Evolutionary conservation across 2,113 vertebrate species (phyloP).

Genomic region (Seriola aureovittata): DNA sequence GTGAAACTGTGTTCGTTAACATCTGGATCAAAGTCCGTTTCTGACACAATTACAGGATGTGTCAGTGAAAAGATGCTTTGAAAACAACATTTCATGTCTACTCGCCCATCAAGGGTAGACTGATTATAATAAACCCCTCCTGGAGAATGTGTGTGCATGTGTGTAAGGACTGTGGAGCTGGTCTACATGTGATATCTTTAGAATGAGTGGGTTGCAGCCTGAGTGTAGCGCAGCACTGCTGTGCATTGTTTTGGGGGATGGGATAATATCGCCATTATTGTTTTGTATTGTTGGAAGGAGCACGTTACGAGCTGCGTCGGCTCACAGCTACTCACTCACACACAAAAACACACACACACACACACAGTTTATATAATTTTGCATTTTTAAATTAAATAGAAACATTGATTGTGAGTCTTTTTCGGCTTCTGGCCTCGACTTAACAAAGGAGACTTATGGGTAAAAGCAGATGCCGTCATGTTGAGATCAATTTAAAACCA

Average conservation of each 20-base stretch:
- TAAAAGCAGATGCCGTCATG: neutral
- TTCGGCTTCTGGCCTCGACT: neutral
- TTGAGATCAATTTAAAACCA: neutral
- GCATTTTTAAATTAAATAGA: neutral
- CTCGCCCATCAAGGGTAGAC: conserved; percentile 38
- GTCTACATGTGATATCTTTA: conserved; percentile 83
- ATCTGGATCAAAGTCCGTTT: conserved; percentile 35
- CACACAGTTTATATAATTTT: neutral
- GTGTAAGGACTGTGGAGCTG: conserved; percentile 61
- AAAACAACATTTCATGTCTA: conserved; percentile 58
- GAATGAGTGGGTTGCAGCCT: conserved; percentile 82
- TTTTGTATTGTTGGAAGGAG: conserved; percentile 56
- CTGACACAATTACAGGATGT: conserved; percentile 33
- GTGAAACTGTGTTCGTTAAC: conserved; percentile 17
- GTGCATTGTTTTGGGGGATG: conserved; percentile 76
- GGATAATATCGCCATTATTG: conserved; percentile 66
- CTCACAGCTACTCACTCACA: conserved; percentile 14
- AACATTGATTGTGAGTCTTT: neutral
- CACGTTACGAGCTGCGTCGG: conserved; percentile 35
- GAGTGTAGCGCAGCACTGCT: conserved; percentile 65
- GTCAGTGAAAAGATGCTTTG: conserved; percentile 28
- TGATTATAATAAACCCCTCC: conserved; percentile 64
- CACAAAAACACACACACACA: neutral
- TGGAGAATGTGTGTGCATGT: conserved; percentile 34
- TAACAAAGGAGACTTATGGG: neutral